Base-by-base conservation (phyloP, 2,113 vertebrate genomes). In the Cathartes aura region DNA sequence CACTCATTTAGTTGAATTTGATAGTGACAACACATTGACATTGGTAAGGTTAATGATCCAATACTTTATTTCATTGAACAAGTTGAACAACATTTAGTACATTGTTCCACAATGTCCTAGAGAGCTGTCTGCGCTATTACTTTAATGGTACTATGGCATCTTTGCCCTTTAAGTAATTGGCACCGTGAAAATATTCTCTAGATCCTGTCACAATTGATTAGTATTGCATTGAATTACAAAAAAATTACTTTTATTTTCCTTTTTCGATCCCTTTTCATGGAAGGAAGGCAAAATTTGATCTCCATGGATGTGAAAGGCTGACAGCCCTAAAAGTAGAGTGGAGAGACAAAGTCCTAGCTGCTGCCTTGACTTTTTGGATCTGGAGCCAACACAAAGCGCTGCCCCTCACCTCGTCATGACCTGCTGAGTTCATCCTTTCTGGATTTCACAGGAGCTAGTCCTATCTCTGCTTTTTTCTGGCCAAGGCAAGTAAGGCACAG, bases 1-100 rank as follows among this genome's bases (percentile, higher is more conserved):
- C 96, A 95, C 97, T 98, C 97, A 96, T 98, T 98, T 97, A 98
- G 98, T 59, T 80, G 97, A 82, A 92, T 98, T 98, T 97, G 98
- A 98, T 97, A 74, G 98, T 97, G 98, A 96, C 97, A 98, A 97
- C 90, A 96, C 98, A 97, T 95, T 98, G 98, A 98, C 98, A 98
- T 98, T 98, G 98, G 94, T 97, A 91, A 98, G 97, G 98, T 98
- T 98, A 98, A 98, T 98, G 98, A 98, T 80, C 97, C 97, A 97
- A 97, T 92, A 78, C 96, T 98, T 98, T 98, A 98, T 98, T 98
- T 95, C 97, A 94, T 63, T 91, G 97, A 98, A 96, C 84, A 93
- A 97, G 94, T 94, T 96, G 97, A 98, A 97, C 98, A 98, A 98
- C 98, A 95, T 97, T 98, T 97, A 98, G 96, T 96, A 97, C 98